Percentiles rank a stretch among this genome's conserved stretches.
Evolutionary conservation across 92 coral and sea anemone genomes (phyloP).

Genomic region (Porites evermanni): DNA sequence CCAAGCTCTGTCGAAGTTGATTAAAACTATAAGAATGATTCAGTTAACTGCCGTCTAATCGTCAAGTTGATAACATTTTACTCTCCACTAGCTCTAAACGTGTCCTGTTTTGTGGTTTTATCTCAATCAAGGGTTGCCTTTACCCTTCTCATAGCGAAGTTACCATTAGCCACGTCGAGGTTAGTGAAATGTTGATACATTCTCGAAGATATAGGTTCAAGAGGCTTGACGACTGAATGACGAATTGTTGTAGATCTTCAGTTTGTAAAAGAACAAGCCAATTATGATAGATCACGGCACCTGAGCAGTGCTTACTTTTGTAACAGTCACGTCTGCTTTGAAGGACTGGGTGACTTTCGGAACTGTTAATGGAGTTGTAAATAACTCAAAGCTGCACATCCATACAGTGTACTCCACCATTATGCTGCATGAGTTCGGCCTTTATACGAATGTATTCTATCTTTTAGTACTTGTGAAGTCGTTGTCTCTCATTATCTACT

Average conservation of each 20-base stretch:
- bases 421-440: too few species aligned
- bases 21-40: not conserved
- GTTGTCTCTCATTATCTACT: not conserved
- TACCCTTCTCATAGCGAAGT: not conserved
- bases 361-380: too few species aligned
- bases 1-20: not conserved
- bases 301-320: too few species aligned
- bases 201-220: constrained; percentile 33
- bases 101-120: constrained; percentile 38
- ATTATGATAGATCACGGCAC: too few species aligned
- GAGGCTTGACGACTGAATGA: not conserved
- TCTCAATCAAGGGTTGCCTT: constrained; percentile 10
- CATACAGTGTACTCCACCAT: too few species aligned
- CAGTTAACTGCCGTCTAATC: not conserved
- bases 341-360: too few species aligned
- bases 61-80: constrained; percentile 5
- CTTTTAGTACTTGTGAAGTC: not conserved
- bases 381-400: too few species aligned
- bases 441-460: too few species aligned
- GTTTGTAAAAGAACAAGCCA: too few species aligned
- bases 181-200: too few species aligned
- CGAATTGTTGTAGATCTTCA: not conserved
- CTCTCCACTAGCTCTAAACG: not conserved
- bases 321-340: too few species aligned
- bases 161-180: not conserved